Conservation (phyloP, 2,888 invertebrate genomes). For the Nemapogon koenigi region DNA sequence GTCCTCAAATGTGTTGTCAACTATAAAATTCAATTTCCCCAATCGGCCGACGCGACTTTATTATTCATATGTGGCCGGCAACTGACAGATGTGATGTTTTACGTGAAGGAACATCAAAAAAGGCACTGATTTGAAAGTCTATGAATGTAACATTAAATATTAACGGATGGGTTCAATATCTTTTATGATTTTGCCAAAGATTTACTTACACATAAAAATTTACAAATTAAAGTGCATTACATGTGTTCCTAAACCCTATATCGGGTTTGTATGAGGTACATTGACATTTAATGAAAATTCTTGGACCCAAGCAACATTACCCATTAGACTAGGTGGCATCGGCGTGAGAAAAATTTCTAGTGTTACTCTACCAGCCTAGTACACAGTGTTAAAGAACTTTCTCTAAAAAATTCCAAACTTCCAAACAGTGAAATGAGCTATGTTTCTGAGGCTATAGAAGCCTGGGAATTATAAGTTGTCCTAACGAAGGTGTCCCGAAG, state of each 20-base stretch:
- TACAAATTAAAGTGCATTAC: slow-evolving; percentile 14
- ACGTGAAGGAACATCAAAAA: slow-evolving; percentile 58
- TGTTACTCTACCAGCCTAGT: no score
- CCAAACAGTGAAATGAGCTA: no score
- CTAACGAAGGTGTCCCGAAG: no score
- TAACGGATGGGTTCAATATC: background rate
- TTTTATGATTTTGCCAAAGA: background rate
- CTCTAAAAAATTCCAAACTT: no score
- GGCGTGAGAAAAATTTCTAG: no score
- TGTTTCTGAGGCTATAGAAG: no score
- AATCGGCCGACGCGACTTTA: slow-evolving; percentile 60
- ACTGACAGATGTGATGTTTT: slow-evolving; percentile 63
- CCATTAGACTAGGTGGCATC: no score
- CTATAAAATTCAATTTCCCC: slow-evolving; percentile 66
- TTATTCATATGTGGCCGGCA: slow-evolving; percentile 61
- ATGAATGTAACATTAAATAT: slow-evolving; percentile 42
- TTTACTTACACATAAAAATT: slow-evolving; percentile 19
- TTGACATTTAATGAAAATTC: no score
- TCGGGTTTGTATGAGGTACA: slow-evolving; percentile 26
- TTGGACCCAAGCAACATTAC: no score
- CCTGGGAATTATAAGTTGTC: no score
- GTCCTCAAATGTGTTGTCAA: slow-evolving; percentile 60
- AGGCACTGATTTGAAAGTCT: slow-evolving; percentile 38
- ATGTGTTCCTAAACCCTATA: no score
- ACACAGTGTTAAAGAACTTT: no score